phyloP scores from a whole-genome alignment of 1,140 invertebrate species.

The Drosophila lacteicornis region DNA sequence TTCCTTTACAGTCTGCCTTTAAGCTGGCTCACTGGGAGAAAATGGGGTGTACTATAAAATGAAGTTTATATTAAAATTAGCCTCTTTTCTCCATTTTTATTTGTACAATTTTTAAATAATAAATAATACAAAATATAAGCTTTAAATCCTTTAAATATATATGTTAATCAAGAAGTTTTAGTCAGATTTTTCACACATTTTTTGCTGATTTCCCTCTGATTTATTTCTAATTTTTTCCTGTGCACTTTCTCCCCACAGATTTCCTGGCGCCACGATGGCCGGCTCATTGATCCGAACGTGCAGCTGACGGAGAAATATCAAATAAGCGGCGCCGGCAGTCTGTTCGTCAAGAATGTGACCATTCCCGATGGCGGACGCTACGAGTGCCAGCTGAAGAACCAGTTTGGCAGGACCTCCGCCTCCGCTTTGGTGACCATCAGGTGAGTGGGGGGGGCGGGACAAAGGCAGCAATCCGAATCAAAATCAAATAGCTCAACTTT shows the following conservation, averaged over 20 bases:
- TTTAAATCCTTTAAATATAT: too few relatives aligned
- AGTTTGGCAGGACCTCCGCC: slow-evolving; percentile 90
- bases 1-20: slow-evolving; percentile 22
- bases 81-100: too few relatives aligned
- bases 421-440: slow-evolving; percentile 89
- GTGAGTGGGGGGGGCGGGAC: slow-evolving; percentile 59
- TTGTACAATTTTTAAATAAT: too few relatives aligned
- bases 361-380: slow-evolving; percentile 92
- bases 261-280: slow-evolving; percentile 93
- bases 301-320: slow-evolving; percentile 84
- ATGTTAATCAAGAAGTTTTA: too few relatives aligned
- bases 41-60: not conserved
- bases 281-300: slow-evolving; percentile 85
- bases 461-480: slow-evolving; percentile 16
- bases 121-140: too few relatives aligned
- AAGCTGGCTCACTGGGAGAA: not conserved
- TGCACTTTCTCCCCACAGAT: slow-evolving; percentile 52
- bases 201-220: not conserved
- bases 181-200: too few relatives aligned
- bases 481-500: slow-evolving; percentile 57
- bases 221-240: not conserved
- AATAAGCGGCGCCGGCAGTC: slow-evolving; percentile 89
- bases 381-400: slow-evolving; percentile 94
- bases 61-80: too few relatives aligned
- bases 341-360: slow-evolving; percentile 92